These are phyloP conservation scores for Mustela nigripes DNA, from an alignment of 2,113 vertebrate species.

Conservation along the genomic window DNA sequence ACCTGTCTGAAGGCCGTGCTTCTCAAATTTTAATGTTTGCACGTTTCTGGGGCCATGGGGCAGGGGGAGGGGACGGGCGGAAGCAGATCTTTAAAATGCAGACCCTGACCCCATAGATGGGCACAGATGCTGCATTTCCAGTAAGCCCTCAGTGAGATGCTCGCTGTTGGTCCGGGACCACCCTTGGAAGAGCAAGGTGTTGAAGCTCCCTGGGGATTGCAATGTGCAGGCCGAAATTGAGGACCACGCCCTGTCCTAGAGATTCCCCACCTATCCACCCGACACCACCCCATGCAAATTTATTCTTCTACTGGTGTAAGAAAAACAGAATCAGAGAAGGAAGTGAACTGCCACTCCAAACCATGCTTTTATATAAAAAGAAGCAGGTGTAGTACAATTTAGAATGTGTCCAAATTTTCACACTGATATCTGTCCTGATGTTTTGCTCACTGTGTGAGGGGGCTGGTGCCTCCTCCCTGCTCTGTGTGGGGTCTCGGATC, in stretches of 20 bases:
- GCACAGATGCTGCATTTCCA: neutral
- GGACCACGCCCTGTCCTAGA: neutral
- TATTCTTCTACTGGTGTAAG: neutral
- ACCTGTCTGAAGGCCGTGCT: neutral
- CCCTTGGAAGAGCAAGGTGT: neutral
- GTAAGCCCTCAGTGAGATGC: neutral
- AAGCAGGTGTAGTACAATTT: neutral
- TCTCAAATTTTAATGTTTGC: neutral
- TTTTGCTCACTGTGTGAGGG: neutral
- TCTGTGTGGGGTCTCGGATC: neutral
- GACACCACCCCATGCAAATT: neutral
- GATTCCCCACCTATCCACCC: too few relatives aligned
- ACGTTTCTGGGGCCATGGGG: neutral
- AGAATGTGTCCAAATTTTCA: neutral
- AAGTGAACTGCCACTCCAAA: neutral
- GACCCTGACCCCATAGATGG: neutral
- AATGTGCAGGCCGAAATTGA: neutral
- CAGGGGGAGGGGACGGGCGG: too few relatives aligned
- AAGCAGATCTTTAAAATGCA: neutral
- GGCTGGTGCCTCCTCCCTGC: neutral
- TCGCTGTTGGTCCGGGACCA: neutral
- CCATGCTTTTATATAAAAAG: neutral
- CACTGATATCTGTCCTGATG: accelerated
- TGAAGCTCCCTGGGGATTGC: neutral
- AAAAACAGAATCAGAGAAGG: neutral